Evolutionary conservation across 2,113 vertebrate species (phyloP).

Genomic region (Prietella phreatophila): DNA sequence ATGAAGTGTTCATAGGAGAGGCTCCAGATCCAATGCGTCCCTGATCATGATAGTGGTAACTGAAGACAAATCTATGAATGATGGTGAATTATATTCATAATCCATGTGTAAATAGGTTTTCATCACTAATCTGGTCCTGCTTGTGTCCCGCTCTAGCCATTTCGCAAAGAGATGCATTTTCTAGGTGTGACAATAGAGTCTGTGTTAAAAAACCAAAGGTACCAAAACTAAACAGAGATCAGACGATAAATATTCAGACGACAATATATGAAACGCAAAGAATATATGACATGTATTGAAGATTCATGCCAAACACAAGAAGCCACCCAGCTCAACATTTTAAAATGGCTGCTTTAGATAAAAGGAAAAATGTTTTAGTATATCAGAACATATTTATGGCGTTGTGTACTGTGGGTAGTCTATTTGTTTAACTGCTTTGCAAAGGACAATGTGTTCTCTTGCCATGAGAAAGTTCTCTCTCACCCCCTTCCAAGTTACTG

Average conservation of each 20-base stretch:
- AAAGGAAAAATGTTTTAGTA: neutral
- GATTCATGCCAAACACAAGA: neutral
- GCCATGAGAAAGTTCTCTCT: constrained; percentile 72
- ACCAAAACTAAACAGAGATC: neutral
- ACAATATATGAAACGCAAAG: neutral
- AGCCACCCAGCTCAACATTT: neutral
- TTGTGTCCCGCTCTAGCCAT: neutral
- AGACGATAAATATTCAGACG: neutral
- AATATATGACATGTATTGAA: neutral
- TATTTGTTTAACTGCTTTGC: constrained; percentile 29
- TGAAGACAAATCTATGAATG: neutral
- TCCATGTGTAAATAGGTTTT: neutral
- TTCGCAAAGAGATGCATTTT: neutral
- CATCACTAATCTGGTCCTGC: neutral
- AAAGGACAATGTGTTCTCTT: constrained; percentile 38
- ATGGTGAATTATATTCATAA: neutral
- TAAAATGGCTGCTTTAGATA: neutral
- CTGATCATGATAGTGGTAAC: neutral
- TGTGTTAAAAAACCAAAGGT: neutral
- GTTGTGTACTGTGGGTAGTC: neutral
- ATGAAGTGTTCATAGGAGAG: neutral
- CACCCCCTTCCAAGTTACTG: constrained; percentile 46
- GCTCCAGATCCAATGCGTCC: neutral
- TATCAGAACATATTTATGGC: neutral
- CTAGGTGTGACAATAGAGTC: neutral